These are phyloP conservation scores for Pristionchus arcanus DNA, from an alignment of 2,888 invertebrate genomes.

Conservation along the genomic window DNA sequence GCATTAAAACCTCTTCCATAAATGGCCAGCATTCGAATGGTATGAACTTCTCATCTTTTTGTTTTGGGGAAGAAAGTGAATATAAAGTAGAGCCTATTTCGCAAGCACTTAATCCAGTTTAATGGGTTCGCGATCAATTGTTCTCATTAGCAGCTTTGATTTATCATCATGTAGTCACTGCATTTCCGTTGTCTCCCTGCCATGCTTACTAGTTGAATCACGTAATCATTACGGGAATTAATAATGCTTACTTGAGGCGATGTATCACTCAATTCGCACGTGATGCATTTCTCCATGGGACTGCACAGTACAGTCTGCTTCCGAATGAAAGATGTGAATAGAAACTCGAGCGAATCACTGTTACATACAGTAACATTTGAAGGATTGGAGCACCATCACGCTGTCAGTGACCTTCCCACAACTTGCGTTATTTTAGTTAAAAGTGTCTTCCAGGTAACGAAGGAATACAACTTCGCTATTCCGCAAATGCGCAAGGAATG, in stretches of 20 bases:
- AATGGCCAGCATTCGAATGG: neutral
- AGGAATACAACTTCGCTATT: conserved; percentile 75
- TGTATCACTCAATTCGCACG: neutral
- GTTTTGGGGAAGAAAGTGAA: too few relatives aligned
- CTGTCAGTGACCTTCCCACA: conserved; percentile 61
- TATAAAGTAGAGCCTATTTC: neutral
- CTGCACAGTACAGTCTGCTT: conserved; percentile 70
- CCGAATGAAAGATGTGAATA: conserved; percentile 61
- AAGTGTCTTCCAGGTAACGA: conserved; percentile 65
- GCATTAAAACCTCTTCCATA: neutral
- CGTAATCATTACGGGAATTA: neutral
- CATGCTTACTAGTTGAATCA: too few relatives aligned
- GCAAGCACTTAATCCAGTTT: too few relatives aligned
- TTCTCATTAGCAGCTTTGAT: neutral
- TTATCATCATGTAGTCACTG: neutral
- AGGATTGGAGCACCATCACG: conserved; percentile 76
- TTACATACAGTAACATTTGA: conserved; percentile 75
- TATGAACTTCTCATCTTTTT: neutral
- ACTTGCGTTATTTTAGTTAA: too few relatives aligned
- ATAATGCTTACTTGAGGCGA: neutral
- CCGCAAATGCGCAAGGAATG: conserved; percentile 75
- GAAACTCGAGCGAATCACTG: conserved; percentile 59
- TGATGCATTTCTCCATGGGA: conserved; percentile 69
- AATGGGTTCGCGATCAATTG: too few relatives aligned
- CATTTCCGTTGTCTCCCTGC: neutral